Evolutionary conservation across 2,797 vertebrate species (phyloP), one percentile per base, ranked within the genome.

Genomic region (Falco columbarius): DNA sequence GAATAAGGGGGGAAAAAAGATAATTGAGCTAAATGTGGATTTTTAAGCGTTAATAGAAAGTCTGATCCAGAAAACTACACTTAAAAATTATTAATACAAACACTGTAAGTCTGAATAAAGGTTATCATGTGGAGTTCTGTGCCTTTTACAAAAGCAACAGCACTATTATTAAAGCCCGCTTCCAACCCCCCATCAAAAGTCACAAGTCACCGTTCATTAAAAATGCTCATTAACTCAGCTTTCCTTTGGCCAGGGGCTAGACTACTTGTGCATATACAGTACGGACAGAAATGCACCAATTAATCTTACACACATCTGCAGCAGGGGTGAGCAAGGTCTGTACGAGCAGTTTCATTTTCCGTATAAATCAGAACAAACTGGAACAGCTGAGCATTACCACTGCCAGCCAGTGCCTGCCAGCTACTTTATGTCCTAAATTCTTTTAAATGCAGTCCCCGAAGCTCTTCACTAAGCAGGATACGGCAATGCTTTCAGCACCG

Each of bases 201-300:
- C 95, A 89, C 92, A 95, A 96, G 93, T 88, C 89, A 88, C 44
- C 24, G 63, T 94, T 97, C 91, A 95, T 97, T 97, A 97, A 92
- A 89, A 96, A 97, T 36, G 89, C 94, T 96, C 94, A 96, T 97
- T 97, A 97, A 91, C 72, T 94, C 92, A 62, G 92, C 86, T 76
- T 72, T 88, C 75, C 95, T 75, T 59, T 79, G 96, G 93, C 93
- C 89, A 86, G 79, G 81, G 95, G 94, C 93, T 74, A 77, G 56
- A 71, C 65, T 66, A 19, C 89, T 93, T 49, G 79, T 93, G 97
- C 93, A 92, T 81, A 73, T 38, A 58, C 81, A 65, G 84, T 12
- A 40, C 2, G 42, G 40, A 81, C 61, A 88, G 89, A 93, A 96
- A 92, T 3, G 66, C 92, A 91, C 86, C 96, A 86, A 97, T 97